phyloP scores from a whole-genome alignment of 2,888 invertebrate species.

The Acleris sparsana region DNA sequence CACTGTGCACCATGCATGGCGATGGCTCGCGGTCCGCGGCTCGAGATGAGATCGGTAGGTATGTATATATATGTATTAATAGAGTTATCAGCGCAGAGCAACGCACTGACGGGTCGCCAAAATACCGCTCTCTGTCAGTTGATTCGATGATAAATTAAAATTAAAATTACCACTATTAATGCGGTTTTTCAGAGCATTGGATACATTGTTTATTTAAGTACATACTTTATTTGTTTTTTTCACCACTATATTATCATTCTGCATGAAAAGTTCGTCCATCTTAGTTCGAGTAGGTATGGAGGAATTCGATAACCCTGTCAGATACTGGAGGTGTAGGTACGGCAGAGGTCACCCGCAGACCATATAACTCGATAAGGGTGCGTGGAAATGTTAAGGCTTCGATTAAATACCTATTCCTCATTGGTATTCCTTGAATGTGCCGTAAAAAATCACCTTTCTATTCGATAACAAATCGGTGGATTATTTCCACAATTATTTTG shows the following conservation, averaged over 20 bases:
- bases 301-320: slow-evolving; percentile 8
- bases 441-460: too few species aligned
- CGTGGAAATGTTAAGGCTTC: slow-evolving; percentile 1
- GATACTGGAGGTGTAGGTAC: slow-evolving; percentile 7
- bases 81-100: slow-evolving; percentile 76
- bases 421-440: too few species aligned
- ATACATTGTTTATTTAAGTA: too few species aligned
- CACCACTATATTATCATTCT: too few species aligned
- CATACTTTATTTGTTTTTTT: too few species aligned
- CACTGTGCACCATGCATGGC: slow-evolving; percentile 47
- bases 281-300: neutral
- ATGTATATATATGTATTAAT: slow-evolving; percentile 59
- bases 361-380: slow-evolving; percentile 14
- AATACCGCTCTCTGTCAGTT: slow-evolving; percentile 43
- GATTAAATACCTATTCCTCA: too few species aligned
- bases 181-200: too few species aligned
- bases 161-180: slow-evolving; percentile 23
- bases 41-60: slow-evolving; percentile 56
- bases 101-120: slow-evolving; percentile 58
- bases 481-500: too few species aligned
- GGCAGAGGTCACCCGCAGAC: slow-evolving; percentile 8
- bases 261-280: slow-evolving; percentile 2
- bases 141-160: slow-evolving; percentile 40
- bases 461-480: too few species aligned
- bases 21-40: slow-evolving; percentile 58